Conservation (phyloP, 2,113 vertebrate genomes). For the Terrapene triunguis region DNA sequence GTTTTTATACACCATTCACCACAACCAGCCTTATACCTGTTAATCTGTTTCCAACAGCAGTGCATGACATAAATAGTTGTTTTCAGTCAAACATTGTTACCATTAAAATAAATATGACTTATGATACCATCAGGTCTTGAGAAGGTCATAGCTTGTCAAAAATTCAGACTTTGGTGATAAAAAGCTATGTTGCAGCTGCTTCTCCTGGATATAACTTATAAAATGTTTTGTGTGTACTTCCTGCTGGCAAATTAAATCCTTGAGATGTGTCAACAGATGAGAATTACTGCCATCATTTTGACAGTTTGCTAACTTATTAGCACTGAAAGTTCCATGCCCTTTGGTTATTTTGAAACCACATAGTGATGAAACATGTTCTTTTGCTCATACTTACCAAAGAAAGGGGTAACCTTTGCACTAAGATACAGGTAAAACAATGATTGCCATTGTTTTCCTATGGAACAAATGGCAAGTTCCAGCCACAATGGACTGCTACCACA, state of each 20-base stretch:
- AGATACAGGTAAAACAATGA: not conserved
- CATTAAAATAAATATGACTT: slow-evolving; percentile 15
- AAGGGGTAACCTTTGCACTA: not conserved
- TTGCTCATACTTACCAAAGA: not conserved
- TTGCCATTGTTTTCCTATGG: not conserved
- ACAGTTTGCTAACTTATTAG: not conserved
- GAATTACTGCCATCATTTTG: not conserved
- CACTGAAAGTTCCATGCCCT: not conserved
- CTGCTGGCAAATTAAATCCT: slow-evolving; percentile 6
- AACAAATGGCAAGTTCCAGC: not conserved
- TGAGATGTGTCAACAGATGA: not conserved
- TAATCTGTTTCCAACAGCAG: not conserved
- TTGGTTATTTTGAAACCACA: not conserved
- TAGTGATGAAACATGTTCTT: not conserved
- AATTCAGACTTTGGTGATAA: slow-evolving; percentile 4
- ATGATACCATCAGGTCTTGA: not conserved
- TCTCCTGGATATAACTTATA: not conserved
- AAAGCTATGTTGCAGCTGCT: not conserved
- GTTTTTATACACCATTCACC: not conserved
- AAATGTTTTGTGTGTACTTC: not conserved
- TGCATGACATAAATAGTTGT: slow-evolving; percentile 13
- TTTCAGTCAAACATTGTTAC: not conserved
- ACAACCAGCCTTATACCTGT: rapidly evolving
- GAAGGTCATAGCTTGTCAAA: slow-evolving; percentile 9
- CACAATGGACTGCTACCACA: not conserved